Evolutionary conservation across 2,113 vertebrate species (phyloP), one percentile per base, ranked within the genome.

Genomic region (Mixornis gularis): DNA sequence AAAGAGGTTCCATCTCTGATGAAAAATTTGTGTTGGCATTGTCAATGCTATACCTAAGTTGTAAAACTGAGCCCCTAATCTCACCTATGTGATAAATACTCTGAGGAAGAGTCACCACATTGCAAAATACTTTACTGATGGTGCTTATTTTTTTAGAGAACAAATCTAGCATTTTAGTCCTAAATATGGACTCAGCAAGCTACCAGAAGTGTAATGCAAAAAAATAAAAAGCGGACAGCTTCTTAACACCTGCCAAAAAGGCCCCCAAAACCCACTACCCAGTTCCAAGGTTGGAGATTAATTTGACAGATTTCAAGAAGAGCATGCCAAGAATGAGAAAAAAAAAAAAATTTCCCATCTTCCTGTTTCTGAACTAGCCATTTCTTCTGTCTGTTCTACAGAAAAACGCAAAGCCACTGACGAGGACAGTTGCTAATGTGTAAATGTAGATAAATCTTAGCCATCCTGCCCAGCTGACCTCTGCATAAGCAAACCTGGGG

Each of bases 401-500:
- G 38, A n/a, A 63, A 63, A 77, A n/a, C 27, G 36, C 41, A n/a
- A 46, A 68, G 40, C 58, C 4, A 5, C 19, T 38, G 17, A 24
- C 26, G 13, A 20, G 17, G 21, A 4, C 73, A 43, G 63, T 26
- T 14, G 41, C 38, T 36, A 5, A 36, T 4, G 25, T 27, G 52
- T 6, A 26, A 10, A 29, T 4, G 15, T 24, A 76, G 40, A 51
- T 32, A 40, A 64, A 52, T 36, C 44, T 77, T 36, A 36, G 7
- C n/a, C 36, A 49, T 9, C 7, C 74, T 17, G 13, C 32, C 56
- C 52, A 74, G 55, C 24, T 49, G 55, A 36, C 24, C 36, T 59
- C 19, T 17, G 49, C 49, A 44, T 21, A 13, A 26, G n/a, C 55
- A 26, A 6, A 4, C n/a, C 32, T 0, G 0, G 62, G 26, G 17